Conservation (phyloP, 1,140 invertebrate species). For the Cydia splendana region DNA sequence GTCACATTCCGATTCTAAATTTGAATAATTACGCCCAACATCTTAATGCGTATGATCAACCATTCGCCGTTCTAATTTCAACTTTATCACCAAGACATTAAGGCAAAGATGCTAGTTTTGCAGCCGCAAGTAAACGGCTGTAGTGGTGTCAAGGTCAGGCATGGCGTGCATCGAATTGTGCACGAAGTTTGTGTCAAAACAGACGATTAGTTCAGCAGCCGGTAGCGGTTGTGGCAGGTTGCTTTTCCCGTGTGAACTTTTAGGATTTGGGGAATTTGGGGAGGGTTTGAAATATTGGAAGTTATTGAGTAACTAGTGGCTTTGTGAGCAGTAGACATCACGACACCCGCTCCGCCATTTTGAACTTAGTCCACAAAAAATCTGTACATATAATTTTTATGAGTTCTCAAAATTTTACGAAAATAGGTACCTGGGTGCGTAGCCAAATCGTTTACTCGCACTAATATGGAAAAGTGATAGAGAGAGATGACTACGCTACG, state of each 20-base stretch:
- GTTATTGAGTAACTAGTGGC: no score
- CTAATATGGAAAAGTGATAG: no score
- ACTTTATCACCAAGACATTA: not conserved
- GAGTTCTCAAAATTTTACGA: no score
- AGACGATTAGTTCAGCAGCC: conserved; percentile 9
- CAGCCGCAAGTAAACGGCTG: not conserved
- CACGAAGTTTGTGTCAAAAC: conserved; percentile 16
- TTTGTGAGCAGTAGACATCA: no score
- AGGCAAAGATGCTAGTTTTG: not conserved
- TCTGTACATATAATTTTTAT: no score
- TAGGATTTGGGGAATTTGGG: not conserved
- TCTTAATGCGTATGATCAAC: not conserved
- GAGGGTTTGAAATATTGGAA: not conserved
- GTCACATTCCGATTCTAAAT: conserved; percentile 26
- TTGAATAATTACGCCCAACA: conserved; percentile 25
- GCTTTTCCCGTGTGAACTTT: conserved; percentile 5
- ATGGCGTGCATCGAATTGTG: conserved; percentile 26
- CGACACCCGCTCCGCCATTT: no score
- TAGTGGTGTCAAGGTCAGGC: conserved; percentile 17
- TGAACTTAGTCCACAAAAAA: no score
- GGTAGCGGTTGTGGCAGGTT: not conserved
- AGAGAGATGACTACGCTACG: no score
- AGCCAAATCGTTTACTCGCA: no score
- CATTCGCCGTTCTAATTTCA: not conserved
- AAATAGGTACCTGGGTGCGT: no score